These are phyloP conservation scores for Pyrocoelia pectoralis DNA, from an alignment of 2,888 invertebrate genomes.

Conservation along the genomic window DNA sequence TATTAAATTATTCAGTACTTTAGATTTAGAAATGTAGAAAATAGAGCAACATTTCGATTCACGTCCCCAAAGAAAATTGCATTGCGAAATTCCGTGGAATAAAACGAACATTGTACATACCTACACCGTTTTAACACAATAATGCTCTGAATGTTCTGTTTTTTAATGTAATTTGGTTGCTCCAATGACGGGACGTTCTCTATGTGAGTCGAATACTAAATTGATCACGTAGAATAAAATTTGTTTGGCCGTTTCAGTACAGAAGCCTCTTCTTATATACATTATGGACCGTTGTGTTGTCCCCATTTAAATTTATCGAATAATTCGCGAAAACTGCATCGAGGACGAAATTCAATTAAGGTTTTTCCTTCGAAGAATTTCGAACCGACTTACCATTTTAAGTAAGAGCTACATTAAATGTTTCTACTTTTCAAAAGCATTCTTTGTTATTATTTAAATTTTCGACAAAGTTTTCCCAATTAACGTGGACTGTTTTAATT, in stretches of 20 bases:
- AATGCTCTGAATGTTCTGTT: conserved; percentile 46
- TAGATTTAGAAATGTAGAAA: conserved; percentile 10
- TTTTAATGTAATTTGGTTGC: conserved; percentile 47
- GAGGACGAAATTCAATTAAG: conserved; percentile 19
- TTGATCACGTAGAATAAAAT: conserved; percentile 44
- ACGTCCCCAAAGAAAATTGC: conserved; percentile 34
- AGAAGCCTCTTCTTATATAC: conserved; percentile 10
- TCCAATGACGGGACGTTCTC: conserved; percentile 43
- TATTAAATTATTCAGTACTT: conserved; percentile 8
- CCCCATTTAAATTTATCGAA: conserved; percentile 21
- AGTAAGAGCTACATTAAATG: not conserved
- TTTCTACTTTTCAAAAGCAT: not conserved
- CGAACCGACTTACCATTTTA: conserved; percentile 1
- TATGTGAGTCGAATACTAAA: conserved; percentile 41
- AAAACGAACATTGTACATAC: conserved; percentile 42
- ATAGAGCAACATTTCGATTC: conserved; percentile 26
- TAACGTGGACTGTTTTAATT: not conserved
- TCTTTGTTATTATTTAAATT: conserved; percentile 17
- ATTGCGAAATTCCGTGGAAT: conserved; percentile 33
- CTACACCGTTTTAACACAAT: conserved; percentile 44
- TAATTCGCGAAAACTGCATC: conserved; percentile 5
- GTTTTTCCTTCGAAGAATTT: conserved; percentile 5
- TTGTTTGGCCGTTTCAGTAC: conserved; percentile 44
- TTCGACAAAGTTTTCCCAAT: not conserved
- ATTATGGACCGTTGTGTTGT: too few relatives aligned